These are phyloP conservation scores for Morpho helenor DNA, from an alignment of 2,888 invertebrate species.

Conservation along the genomic window DNA sequence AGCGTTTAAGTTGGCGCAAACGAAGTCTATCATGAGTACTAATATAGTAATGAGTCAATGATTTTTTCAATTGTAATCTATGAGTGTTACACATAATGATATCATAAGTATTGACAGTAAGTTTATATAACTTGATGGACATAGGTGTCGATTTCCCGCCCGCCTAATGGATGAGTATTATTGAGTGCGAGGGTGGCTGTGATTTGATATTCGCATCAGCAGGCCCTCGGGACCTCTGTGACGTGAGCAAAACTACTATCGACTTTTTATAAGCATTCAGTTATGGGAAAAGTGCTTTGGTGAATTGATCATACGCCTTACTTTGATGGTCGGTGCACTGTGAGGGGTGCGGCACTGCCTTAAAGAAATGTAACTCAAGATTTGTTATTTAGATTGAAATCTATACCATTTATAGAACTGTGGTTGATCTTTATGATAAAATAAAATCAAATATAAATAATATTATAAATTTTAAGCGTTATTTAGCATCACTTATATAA, in stretches of 20 bases:
- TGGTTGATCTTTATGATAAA: no score
- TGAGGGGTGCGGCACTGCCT: neutral
- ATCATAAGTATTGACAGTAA: conserved; percentile 37
- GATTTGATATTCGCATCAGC: conserved; percentile 73
- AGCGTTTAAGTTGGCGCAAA: no score
- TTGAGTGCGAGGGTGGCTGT: conserved; percentile 67
- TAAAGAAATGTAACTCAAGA: neutral
- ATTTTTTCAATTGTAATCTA: neutral
- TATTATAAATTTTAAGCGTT: no score
- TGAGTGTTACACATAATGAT: neutral
- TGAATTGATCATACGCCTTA: conserved; percentile 40
- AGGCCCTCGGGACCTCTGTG: conserved; percentile 59
- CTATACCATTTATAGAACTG: no score
- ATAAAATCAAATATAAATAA: no score
- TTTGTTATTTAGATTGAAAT: no score
- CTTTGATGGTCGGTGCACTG: conserved; percentile 12
- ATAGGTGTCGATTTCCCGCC: conserved; percentile 52
- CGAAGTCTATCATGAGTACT: no score
- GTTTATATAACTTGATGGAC: conserved; percentile 47
- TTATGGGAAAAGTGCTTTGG: conserved; percentile 46
- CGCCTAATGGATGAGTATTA: conserved; percentile 66
- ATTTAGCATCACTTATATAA: no score
- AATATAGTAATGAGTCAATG: no score
- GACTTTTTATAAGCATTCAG: conserved; percentile 52
- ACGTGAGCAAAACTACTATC: conserved; percentile 54